These are phyloP conservation scores for Alitta virens DNA, from an alignment of 2,888 invertebrate species.

Conservation along the genomic window DNA sequence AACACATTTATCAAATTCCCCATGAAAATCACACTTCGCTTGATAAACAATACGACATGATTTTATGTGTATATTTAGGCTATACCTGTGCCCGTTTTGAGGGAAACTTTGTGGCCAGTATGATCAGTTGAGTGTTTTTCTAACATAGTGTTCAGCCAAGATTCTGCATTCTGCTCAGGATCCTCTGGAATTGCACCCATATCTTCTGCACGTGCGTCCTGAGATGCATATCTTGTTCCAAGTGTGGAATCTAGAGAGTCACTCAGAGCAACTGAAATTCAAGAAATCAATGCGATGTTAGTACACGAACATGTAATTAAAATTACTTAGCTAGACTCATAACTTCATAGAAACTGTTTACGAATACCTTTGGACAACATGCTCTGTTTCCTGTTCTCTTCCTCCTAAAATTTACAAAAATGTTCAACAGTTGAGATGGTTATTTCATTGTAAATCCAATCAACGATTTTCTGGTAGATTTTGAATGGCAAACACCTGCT, in stretches of 20 bases:
- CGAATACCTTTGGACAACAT: slow-evolving; percentile 50
- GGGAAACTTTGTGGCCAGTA: slow-evolving; percentile 2
- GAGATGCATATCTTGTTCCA: slow-evolving; percentile 35
- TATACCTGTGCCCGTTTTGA: slow-evolving; percentile 36
- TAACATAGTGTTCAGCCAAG: not conserved
- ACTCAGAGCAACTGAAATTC: slow-evolving; percentile 46
- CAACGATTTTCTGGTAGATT: too few species aligned
- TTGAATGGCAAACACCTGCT: too few species aligned
- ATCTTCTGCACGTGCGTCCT: slow-evolving; percentile 19
- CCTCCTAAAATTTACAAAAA: slow-evolving; percentile 5
- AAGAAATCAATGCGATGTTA: too few species aligned
- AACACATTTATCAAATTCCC: too few species aligned
- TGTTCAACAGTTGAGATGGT: too few species aligned
- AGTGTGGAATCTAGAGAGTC: slow-evolving; percentile 52
- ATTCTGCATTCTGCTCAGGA: not conserved
- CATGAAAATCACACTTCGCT: too few species aligned
- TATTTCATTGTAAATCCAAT: too few species aligned
- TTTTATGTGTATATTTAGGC: too few species aligned
- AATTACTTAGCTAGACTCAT: too few species aligned
- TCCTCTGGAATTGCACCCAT: slow-evolving; percentile 21
- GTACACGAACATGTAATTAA: too few species aligned
- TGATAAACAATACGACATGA: too few species aligned
- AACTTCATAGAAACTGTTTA: not conserved
- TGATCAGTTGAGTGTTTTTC: slow-evolving; percentile 1
- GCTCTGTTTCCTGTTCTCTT: slow-evolving; percentile 38